Evolutionary conservation across 2,888 invertebrate genomes (phyloP).

Genomic region (Pseudoips prasinana): DNA sequence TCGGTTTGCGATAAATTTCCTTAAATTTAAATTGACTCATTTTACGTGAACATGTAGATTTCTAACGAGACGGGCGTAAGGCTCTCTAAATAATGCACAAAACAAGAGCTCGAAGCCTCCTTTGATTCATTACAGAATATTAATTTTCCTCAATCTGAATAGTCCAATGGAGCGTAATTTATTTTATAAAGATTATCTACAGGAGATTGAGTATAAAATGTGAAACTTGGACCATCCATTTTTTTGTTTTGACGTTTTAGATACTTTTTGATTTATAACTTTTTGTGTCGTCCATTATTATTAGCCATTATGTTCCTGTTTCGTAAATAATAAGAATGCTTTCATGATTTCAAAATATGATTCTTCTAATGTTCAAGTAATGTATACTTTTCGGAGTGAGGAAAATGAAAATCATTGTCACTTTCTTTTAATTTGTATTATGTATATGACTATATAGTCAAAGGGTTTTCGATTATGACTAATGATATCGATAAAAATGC

Average conservation of each 20-base stretch:
- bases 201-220: conserved; percentile 16
- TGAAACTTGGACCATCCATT: conserved; percentile 11
- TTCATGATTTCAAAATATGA: too few relatives aligned
- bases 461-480: too few relatives aligned
- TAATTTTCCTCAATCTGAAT: conserved; percentile 30
- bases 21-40: conserved; percentile 25
- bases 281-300: too few relatives aligned
- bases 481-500: too few relatives aligned
- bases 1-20: conserved; percentile 38
- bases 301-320: too few relatives aligned
- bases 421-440: too few relatives aligned
- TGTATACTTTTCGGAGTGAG: too few relatives aligned
- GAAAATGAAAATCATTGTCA: too few relatives aligned
- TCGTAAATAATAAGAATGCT: too few relatives aligned
- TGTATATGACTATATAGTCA: too few relatives aligned
- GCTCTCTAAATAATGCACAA: conserved; percentile 31
- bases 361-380: too few relatives aligned
- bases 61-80: neutral
- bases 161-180: conserved; percentile 26
- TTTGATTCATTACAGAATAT: conserved; percentile 37
- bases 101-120: conserved; percentile 21
- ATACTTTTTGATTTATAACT: too few relatives aligned
- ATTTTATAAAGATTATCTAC: conserved; percentile 28
- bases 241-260: conserved; percentile 11
- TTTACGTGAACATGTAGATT: neutral